Percentiles rank a stretch among this genome's conserved stretches.
phyloP scores from a whole-genome alignment of 2,888 invertebrate genomes.

The Margaritifera margaritifera region DNA sequence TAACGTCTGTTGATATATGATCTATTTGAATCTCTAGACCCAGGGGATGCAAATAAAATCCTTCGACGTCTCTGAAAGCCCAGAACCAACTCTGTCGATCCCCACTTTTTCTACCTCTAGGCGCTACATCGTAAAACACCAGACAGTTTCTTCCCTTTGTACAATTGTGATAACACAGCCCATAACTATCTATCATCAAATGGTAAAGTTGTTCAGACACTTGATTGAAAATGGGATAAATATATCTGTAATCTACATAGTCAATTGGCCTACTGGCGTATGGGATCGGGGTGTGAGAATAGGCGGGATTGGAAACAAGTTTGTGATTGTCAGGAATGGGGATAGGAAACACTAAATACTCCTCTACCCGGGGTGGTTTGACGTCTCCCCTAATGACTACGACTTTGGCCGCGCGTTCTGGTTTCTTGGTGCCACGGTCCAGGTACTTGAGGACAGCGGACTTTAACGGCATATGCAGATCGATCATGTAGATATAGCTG shows the following conservation, averaged over 20 bases:
- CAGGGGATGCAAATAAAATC: slow-evolving; percentile 59
- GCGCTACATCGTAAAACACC: slow-evolving; percentile 53
- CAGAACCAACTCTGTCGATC: slow-evolving; percentile 59
- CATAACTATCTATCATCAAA: slow-evolving; percentile 54
- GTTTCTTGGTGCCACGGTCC: slow-evolving; percentile 46
- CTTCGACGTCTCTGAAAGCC: slow-evolving; percentile 58
- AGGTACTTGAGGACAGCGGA: slow-evolving; percentile 49
- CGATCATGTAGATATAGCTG: slow-evolving; percentile 61
- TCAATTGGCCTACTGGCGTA: slow-evolving; percentile 54
- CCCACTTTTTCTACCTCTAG: slow-evolving; percentile 50
- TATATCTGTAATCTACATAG: slow-evolving; percentile 47
- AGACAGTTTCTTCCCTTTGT: slow-evolving; percentile 49
- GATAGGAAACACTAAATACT: slow-evolving; percentile 61
- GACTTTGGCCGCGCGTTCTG: slow-evolving; percentile 57
- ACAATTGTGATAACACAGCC: slow-evolving; percentile 57
- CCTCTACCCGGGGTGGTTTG: slow-evolving; percentile 55
- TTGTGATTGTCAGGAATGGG: slow-evolving; percentile 51
- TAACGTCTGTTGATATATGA: slow-evolving; percentile 45
- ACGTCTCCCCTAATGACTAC: slow-evolving; percentile 59
- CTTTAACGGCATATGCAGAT: slow-evolving; percentile 55
- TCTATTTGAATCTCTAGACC: slow-evolving; percentile 61
- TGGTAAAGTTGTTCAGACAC: slow-evolving; percentile 41
- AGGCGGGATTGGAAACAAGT: slow-evolving; percentile 51
- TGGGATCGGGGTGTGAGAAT: slow-evolving; percentile 52
- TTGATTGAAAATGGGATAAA: slow-evolving; percentile 39